Base-by-base conservation (phyloP, 1,140 invertebrate genomes). In the Dendroctonus ponderosae region DNA sequence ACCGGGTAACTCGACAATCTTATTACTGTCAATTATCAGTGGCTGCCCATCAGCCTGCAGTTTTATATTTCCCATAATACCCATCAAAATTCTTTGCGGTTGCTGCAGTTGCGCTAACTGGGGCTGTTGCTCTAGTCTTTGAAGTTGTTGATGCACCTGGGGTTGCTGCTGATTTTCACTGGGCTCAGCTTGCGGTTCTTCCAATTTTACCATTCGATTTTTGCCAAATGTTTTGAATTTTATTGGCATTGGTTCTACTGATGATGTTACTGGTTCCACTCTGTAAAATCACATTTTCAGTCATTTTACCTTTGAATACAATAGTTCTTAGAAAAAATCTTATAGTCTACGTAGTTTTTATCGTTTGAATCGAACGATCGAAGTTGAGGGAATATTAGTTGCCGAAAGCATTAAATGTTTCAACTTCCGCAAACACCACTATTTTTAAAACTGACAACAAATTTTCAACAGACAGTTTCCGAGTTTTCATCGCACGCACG, bases 211-310 rank as follows among this genome's bases (percentile, higher is more conserved):
- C 3, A 50, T 46, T 68, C 60, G 53, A 12, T 59, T 64, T 56
- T 62, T 74, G 14, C 74, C 73, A 42, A 76, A 74, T 5, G 74
- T 74, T 68, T 77, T 76, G 58, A 79, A 79, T 49, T 72, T 70
- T 9, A 79, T 77, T 6, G 78, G 78, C 52, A 72, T 68, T 3
- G 77, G 75, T 48, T 79, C 75, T 4, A 69, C 60, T 2, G 76
- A 56, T 15, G 76, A 72, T 2, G 75, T 74, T 2, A 79, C 78
- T 3, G 78, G 78, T 66, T 78, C 76, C 4, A 79, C 78, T 41
- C 65, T 67, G 39, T 6, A 61, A 67, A 46, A n/a, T 14, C 46
- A 46, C 46, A 56, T n/a, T 26, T 26, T 26, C 26, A 26, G 26
- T 26, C 26, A 2, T 26, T 26, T 26, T 3, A 26, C 26, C 26